Conservation (phyloP, 2,113 vertebrate genomes). For the Mus pahari region DNA sequence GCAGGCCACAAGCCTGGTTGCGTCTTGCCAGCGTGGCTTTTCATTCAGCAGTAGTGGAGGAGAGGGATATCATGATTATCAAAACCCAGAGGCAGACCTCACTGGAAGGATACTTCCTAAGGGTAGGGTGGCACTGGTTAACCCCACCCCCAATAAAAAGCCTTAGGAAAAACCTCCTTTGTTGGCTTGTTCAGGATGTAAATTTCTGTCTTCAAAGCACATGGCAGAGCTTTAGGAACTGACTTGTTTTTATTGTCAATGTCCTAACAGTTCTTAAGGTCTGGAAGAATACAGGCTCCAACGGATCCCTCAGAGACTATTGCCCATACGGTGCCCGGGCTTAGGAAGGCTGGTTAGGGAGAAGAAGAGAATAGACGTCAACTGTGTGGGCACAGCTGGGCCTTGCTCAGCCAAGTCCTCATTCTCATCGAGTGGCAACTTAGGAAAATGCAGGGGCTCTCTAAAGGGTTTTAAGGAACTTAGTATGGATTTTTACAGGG, state of each 20-base stretch:
- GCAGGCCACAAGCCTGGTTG: slow-evolving; percentile 75
- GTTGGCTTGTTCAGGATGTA: neutral
- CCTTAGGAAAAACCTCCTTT: neutral
- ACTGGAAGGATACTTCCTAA: neutral
- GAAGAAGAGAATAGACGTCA: slow-evolving; percentile 24
- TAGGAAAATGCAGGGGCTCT: slow-evolving; percentile 9
- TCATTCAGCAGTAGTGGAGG: rapidly evolving
- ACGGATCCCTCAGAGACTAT: neutral
- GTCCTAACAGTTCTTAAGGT: neutral
- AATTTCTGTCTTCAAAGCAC: neutral
- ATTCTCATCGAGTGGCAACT: neutral
- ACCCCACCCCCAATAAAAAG: neutral
- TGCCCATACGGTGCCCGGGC: neutral
- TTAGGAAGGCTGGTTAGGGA: neutral
- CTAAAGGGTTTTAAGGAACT: slow-evolving; percentile 58
- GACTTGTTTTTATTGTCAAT: neutral
- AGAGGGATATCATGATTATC: neutral
- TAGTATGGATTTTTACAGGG: slow-evolving; percentile 37
- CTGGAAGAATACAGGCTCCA: neutral
- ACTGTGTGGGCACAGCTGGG: neutral
- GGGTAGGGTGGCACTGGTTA: neutral
- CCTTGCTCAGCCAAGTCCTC: slow-evolving; percentile 13
- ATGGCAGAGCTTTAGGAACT: neutral
- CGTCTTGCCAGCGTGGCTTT: neutral
- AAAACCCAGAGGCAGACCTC: neutral